Percentiles rank a stretch among this genome's conserved stretches.
Conservation (phyloP, 2,888 invertebrate genomes). For the Esperia sulphurella region DNA sequence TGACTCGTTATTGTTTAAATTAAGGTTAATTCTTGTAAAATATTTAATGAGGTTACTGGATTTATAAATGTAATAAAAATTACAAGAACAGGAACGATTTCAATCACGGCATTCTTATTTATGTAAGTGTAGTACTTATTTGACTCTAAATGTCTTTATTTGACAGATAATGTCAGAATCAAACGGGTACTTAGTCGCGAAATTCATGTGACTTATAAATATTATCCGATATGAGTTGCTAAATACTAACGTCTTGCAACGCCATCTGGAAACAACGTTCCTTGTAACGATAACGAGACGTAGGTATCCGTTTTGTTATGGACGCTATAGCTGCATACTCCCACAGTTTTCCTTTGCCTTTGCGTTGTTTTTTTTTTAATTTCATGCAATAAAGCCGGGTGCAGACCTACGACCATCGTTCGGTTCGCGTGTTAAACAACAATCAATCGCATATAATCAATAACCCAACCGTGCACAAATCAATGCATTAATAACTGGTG, state of each 20-base stretch:
- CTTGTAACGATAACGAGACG: no score
- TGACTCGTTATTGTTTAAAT: slow-evolving; percentile 62
- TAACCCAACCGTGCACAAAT: slow-evolving; percentile 64
- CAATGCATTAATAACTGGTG: slow-evolving; percentile 63
- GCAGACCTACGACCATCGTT: background rate
- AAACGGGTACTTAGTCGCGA: no score
- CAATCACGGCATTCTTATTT: no score
- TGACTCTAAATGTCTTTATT: no score
- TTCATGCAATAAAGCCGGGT: slow-evolving; percentile 30
- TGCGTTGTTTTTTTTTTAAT: slow-evolving; percentile 32
- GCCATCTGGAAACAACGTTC: no score
- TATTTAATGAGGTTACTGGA: slow-evolving; percentile 7
- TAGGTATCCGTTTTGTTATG: no score
- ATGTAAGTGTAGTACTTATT: no score
- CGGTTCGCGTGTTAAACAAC: slow-evolving; percentile 50
- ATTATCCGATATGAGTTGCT: background rate
- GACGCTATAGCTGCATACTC: no score
- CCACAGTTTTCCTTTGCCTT: background rate
- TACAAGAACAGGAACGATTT: background rate
- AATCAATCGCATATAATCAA: slow-evolving; percentile 72
- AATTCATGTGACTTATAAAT: background rate
- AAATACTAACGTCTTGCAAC: no score
- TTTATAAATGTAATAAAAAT: slow-evolving; percentile 11
- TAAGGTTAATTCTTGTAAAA: slow-evolving; percentile 40
- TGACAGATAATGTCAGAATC: no score